A percentile compares a stretch with the other conserved stretches of the same genome.
Evolutionary conservation across 1,140 invertebrate genomes (phyloP).

Genomic region (Zaprionus taronus): DNA sequence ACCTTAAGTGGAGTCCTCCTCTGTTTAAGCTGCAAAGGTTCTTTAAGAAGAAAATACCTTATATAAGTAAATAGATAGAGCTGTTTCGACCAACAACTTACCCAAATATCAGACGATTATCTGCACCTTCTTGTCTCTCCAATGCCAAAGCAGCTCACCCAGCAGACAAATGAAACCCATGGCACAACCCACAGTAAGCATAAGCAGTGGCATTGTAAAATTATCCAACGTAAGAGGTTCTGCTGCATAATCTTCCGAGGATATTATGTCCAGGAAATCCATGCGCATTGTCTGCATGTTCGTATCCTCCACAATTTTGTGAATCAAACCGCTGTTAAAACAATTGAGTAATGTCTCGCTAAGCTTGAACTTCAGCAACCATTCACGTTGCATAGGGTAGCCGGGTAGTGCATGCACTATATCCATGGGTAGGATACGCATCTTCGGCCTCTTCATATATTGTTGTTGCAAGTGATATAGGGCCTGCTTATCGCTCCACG

Average conservation of each 20-base stretch:
- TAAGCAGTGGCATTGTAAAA: conserved; percentile 38
- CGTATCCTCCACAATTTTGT: conserved; percentile 50
- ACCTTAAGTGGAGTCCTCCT: not conserved
- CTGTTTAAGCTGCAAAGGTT: not conserved
- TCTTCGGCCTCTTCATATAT: conserved; percentile 43
- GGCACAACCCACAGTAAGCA: conserved; percentile 12
- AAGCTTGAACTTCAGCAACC: conserved; percentile 50
- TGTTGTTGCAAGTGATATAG: conserved; percentile 54
- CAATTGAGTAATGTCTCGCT: conserved; percentile 50
- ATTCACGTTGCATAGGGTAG: conserved; percentile 55
- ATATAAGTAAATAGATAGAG: too few species aligned
- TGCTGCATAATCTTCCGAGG: conserved; percentile 32
- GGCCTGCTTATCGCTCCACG: conserved; percentile 40
- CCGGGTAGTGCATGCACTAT: conserved; percentile 50
- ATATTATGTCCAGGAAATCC: conserved; percentile 43
- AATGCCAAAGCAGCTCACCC: conserved; percentile 23
- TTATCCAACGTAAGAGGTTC: conserved; percentile 42
- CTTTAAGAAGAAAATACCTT: not conserved
- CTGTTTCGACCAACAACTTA: not conserved
- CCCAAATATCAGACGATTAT: not conserved
- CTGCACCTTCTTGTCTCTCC: not conserved
- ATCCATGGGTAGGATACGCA: conserved; percentile 42
- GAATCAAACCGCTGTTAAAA: conserved; percentile 48
- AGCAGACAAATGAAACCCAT: conserved; percentile 28
- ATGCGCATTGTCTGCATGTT: conserved; percentile 37